phyloP scores from a whole-genome alignment of 1,140 invertebrate species.

The Philotrypesis tridentata region DNA sequence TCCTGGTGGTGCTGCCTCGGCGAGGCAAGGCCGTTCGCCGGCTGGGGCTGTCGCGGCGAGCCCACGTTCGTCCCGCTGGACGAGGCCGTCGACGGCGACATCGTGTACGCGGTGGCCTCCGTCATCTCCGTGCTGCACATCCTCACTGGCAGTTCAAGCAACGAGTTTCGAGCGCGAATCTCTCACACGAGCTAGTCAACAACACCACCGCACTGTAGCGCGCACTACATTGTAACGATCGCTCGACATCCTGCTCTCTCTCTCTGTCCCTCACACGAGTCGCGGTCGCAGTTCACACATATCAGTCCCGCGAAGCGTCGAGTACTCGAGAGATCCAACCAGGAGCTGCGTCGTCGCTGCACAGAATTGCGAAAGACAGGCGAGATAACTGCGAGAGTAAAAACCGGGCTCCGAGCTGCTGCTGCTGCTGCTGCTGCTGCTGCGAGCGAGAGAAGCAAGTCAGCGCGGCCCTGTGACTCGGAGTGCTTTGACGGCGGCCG shows the following conservation, averaged over 20 bases:
- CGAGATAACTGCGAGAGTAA: not conserved
- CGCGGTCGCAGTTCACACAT: not conserved
- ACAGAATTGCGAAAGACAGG: conserved; percentile 23
- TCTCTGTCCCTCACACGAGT: not conserved
- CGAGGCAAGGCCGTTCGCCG: conserved; percentile 45
- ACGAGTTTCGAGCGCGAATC: conserved; percentile 9
- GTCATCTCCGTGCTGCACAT: conserved; percentile 74
- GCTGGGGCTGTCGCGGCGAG: conserved; percentile 53
- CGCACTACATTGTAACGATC: not conserved
- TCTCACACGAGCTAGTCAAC: conserved; percentile 8
- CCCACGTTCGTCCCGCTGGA: conserved; percentile 64
- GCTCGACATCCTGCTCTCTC: not conserved
- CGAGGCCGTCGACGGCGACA: conserved; percentile 71
- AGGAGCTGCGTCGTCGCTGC: too few relatives aligned
- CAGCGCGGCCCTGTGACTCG: conserved; percentile 69
- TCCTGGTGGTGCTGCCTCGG: conserved; percentile 38
- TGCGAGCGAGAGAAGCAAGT: conserved; percentile 54
- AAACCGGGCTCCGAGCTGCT: not conserved
- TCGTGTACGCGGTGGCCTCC: conserved; percentile 64
- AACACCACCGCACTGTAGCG: not conserved
- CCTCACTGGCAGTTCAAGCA: conserved; percentile 13
- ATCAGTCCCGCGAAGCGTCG: too few relatives aligned
- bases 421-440: not conserved
- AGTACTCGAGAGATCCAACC: too few relatives aligned
- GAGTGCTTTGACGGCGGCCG: conserved; percentile 64